Evolutionary conservation across 1,140 invertebrate species (phyloP), one percentile per base, ranked within the genome.

Genomic region (Drosophila melanica): DNA sequence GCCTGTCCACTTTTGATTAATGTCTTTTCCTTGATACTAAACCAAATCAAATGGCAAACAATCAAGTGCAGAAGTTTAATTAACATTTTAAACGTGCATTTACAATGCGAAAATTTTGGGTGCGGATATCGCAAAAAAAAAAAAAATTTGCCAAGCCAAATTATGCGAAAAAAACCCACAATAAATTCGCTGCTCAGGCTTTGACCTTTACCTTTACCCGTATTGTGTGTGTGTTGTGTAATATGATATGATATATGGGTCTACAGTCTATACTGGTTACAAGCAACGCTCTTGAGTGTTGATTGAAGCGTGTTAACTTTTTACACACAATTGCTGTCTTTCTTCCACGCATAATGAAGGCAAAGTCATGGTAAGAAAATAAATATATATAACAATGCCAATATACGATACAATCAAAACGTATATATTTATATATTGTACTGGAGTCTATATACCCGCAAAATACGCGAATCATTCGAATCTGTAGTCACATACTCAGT

Each of bases 271-370:
- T 10, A 35, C 18, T 47, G 39, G n/a, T 20, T 57, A 66, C 33
- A 39, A 30, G 44, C 45, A 47, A 58, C 37, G 48, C 12, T 9
- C 48, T 35, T 45, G 7, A 54, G 37, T 60, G 79, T 84, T 79
- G 80, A 79, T 75, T 79, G 78, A 66, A 70, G 66, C 75, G 63
- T 50, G 53, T 48, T 77, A 68, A 62, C 63, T 66, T 76, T 79
- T 48, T 42, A 59, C 72, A 66, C 48, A 45, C 5, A 27, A 2
- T 27, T 27, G 27, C 59, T 39, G 33, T 39, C 63, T 57, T 76
- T 16, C 11, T 14, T 50, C 47, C 45, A 48, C 44, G 53, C 74
- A 69, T 70, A 79, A 81, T 81, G 79, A 81, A 75, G 69, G 75
- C 60, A 64, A 84, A 64, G 48, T 33, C 67, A 41, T 39, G 12